These are phyloP conservation scores for Liparis tanakae DNA, from an alignment of 2,797 vertebrate species.

Conservation along the genomic window DNA sequence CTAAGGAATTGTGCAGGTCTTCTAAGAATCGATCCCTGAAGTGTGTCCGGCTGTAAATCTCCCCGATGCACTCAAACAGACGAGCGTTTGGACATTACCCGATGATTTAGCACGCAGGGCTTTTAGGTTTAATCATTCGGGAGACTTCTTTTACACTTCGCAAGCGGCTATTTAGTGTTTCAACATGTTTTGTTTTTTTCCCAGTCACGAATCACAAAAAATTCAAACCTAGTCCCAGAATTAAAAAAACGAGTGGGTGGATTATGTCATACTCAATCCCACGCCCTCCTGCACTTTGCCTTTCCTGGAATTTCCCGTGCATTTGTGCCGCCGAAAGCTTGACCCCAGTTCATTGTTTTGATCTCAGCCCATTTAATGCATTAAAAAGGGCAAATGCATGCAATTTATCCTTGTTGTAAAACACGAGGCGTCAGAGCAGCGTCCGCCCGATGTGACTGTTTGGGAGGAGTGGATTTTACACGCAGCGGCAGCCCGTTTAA, in stretches of 20 bases:
- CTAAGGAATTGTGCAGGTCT: not conserved
- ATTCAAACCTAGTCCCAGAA: slow-evolving; percentile 31
- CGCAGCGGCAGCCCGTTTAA: slow-evolving; percentile 43
- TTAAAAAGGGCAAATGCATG: slow-evolving; percentile 60
- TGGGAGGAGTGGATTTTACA: slow-evolving; percentile 40
- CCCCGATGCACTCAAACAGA: slow-evolving; percentile 25
- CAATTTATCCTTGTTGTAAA: slow-evolving; percentile 63
- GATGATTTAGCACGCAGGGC: not conserved
- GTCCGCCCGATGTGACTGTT: slow-evolving; percentile 26
- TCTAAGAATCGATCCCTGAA: slow-evolving; percentile 1
- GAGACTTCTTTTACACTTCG: slow-evolving; percentile 18
- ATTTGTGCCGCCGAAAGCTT: slow-evolving; percentile 63
- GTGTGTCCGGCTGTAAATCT: slow-evolving; percentile 4
- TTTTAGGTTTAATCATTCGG: slow-evolving; percentile 1
- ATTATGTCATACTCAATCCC: slow-evolving; percentile 36
- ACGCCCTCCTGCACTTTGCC: slow-evolving; percentile 12
- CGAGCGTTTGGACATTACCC: not conserved
- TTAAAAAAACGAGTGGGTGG: slow-evolving; percentile 59
- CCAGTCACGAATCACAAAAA: slow-evolving; percentile 34
- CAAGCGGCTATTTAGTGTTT: slow-evolving; percentile 29
- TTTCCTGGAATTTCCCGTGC: slow-evolving; percentile 50
- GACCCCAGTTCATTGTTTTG: slow-evolving; percentile 54
- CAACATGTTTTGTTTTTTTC: slow-evolving; percentile 10
- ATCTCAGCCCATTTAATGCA: slow-evolving; percentile 65
- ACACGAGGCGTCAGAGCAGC: slow-evolving; percentile 47